Evolutionary conservation across 2,797 vertebrate species (phyloP), one percentile per base, ranked within the genome.

Genomic region (Schizothorax lantsangensis): DNA sequence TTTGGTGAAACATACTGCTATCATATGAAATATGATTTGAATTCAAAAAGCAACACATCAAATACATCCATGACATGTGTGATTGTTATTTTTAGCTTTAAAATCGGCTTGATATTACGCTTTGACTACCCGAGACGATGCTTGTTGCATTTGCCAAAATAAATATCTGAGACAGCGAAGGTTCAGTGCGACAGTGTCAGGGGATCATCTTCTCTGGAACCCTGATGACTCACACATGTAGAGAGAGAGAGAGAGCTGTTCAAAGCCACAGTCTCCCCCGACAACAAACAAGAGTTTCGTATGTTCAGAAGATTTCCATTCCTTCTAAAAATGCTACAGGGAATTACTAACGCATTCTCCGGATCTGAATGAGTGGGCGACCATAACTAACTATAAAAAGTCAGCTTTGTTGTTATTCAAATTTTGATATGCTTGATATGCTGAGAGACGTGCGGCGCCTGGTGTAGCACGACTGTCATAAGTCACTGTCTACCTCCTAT

Each of bases 161-260:
- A 87, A 79, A 75, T 68, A 74, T 79, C 69, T 81, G 54, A 80
- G 88, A 84, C 47, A 4, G 38, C 54, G 68, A 57, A 23, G 26
- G 79, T 83, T 88, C 73, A 71, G 11, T 68, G 52, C 19, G 19
- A 71, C 64, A 72, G 74, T 69, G 62, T 79, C 74, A 57, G 26
- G 84, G 84, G 86, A 89, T 78, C 57, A 81, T 59, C 80, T 84
- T 78, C 59, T 88, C 57, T 88, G 38, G 66, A 87, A 88, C 81
- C 54, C 82, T 73, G 79, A 88, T 88, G 89, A 88, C 85, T 89
- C 88, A 86, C 77, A 74, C 7, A 45, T 88, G 82, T 26, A 78
- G 64, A 62, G 33, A 54, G 30, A 75, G 54, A 57, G 52, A 75
- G 57, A 68, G 49, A 2, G 21, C 12, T 74, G 30, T 90, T 87